Base-by-base conservation (phyloP, 2,888 invertebrate genomes). In the Bembecia ichneumoniformis region DNA sequence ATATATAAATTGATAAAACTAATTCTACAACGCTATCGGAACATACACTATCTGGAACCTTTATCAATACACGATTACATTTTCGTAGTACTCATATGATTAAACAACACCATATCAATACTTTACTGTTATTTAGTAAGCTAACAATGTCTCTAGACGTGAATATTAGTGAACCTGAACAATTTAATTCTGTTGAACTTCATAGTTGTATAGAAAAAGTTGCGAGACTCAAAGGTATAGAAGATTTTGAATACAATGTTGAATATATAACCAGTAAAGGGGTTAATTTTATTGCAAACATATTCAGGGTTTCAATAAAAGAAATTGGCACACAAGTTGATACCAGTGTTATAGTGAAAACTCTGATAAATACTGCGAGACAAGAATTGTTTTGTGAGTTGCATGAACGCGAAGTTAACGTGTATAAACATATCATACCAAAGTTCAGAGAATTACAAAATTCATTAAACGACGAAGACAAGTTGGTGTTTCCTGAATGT, bases 131-230 rank as follows among this genome's bases (percentile, higher is more conserved):
- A 28, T 28, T 28, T 28, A 11, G 14, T 40, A 13, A n/a, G 9
- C 3, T 13, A 14, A 73, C 59, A 60, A 84, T 86, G 84, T 86
- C 84, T 63, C 61, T 86, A 54, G 82, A 86, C 57, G 83, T 86
- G n/a, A 80, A 84, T 57, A 64, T 81, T 47, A 81, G 81, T 68
- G 83, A 86, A 64, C 79, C 82, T 1, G 83, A 82, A 36, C 83
- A 83, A 50, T 83, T 84, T 52, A 80, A 82, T 17, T 72, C 72
- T 51, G 51, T 59, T 16, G 78, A 82, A 69, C 64, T 86, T 4
- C 84, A 86, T 50, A 67, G 55, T 54, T 71, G 69, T 15, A 68
- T 84, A 5, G 53, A 75, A 64, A 62, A 71, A 50, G 65, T 77
- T 1, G 78, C 81, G 0, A 58, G 61, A 36, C 49, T 65, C 4